These are phyloP conservation scores for Podarcis siculus DNA, from an alignment of 2,797 vertebrate species.

Conservation along the genomic window DNA sequence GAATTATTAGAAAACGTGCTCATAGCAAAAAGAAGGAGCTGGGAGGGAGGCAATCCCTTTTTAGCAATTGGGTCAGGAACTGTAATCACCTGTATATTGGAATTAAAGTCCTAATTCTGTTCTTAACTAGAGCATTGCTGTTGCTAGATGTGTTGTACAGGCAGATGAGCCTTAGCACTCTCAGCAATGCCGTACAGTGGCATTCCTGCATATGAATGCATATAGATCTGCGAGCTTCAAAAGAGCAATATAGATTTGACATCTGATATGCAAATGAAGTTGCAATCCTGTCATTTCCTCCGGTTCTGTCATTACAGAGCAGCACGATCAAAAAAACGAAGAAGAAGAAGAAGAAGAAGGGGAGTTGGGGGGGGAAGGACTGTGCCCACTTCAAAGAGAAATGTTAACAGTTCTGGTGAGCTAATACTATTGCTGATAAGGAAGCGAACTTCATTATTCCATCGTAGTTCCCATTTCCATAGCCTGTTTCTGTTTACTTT, in stretches of 20 bases:
- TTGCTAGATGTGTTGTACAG: neutral
- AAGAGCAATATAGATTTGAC: neutral
- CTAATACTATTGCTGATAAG: constrained; percentile 5
- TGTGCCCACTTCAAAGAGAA: constrained; percentile 44
- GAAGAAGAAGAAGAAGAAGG: too few species aligned
- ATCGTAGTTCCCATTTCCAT: constrained; percentile 17
- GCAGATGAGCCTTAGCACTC: constrained; percentile 14
- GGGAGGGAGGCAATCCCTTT: neutral
- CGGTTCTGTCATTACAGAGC: constrained; percentile 23
- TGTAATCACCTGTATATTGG: neutral
- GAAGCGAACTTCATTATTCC: constrained; percentile 39
- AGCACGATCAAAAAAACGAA: neutral
- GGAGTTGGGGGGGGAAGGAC: neutral
- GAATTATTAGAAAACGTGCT: neutral
- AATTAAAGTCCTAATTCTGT: neutral
- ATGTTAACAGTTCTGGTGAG: constrained; percentile 6
- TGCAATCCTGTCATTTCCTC: neutral
- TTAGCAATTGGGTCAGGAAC: neutral
- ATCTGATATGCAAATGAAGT: neutral
- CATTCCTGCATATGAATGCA: constrained; percentile 31
- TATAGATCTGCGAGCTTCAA: constrained; percentile 1
- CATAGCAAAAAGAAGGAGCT: neutral
- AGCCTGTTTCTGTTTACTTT: constrained; percentile 39
- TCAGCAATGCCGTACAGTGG: constrained; percentile 25
- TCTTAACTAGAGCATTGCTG: neutral